Base-by-base conservation (phyloP, 1,140 invertebrate genomes). In the Lepidurus packardi region DNA sequence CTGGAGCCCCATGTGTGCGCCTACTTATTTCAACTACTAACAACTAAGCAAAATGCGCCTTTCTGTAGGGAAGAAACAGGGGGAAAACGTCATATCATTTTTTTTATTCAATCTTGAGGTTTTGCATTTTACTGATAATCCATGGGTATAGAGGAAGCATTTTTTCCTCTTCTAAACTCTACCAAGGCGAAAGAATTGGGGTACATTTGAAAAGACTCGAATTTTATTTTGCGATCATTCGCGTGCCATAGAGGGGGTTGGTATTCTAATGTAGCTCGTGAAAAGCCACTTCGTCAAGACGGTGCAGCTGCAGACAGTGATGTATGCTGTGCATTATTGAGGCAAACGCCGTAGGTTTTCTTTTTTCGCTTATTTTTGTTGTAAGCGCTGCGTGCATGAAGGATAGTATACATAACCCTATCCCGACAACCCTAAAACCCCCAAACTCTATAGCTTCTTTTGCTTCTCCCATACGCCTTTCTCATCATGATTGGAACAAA, bases 231-330 rank as follows among this genome's bases (percentile, higher is more conserved):
- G 53, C 13, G 16, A 13, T 65, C 53, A n/a, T 16, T 65, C 53
- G 53, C 21, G 21, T 65, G 9, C 13, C 2, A 65, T 65, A 21
- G 21, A 65, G 53, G 53, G 9, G 53, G 9, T n/a, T 65, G 53
- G 53, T 65, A 65, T 65, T 65, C 53, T 65, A 65, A 65, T 65
- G 53, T 21, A 65, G 53, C 53, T 65, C 53, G 53, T 65, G 53
- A 21, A 65, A 65, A 65, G 53, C 53, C 53, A 65, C 53, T 65
- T 65, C 53, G 53, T 65, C 53, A 65, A 65, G 21, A 16, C 7
- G 13, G 8, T 65, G 53, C 53, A 65, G 53, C 53, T 65, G 53
- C 53, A 9, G 53, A 65, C 53, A 65, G 53, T 65, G 53, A 65
- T 65, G 53, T 65, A 65, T 65, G 53, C 53, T 65, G 9, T 65